Percentiles rank a stretch among this genome's conserved stretches.
Evolutionary conservation across 23 tunicate species (phyloP).

Genomic region (Halocynthia aurantium): DNA sequence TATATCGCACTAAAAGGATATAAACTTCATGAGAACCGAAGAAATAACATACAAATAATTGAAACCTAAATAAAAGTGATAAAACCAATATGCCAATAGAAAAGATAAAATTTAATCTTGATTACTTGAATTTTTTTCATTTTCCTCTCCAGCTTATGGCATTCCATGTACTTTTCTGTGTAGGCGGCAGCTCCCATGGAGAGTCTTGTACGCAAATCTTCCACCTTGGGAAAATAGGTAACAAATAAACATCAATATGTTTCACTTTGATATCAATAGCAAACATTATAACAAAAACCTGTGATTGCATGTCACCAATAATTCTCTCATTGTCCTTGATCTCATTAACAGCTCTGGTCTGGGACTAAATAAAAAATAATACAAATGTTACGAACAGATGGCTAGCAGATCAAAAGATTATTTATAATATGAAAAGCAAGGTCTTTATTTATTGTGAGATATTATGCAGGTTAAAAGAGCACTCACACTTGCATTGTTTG

Average conservation of each 20-base stretch:
- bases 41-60: conserved; percentile 5
- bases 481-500: background rate
- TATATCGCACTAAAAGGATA: too few relatives aligned
- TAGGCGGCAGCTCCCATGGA: conserved; percentile 93
- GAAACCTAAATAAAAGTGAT: background rate
- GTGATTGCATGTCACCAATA: conserved; percentile 25
- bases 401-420: too few relatives aligned
- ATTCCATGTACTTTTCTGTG: conserved; percentile 75
- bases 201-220: conserved; percentile 70
- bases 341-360: background rate
- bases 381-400: too few relatives aligned
- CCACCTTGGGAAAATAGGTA: conserved; percentile 16
- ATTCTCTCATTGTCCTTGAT: conserved; percentile 1
- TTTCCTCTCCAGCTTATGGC: conserved; percentile 82
- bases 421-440: too few relatives aligned
- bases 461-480: background rate
- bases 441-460: too few relatives aligned
- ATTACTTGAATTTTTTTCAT: conserved; percentile 44
- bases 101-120: too few relatives aligned
- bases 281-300: conserved; percentile 1
- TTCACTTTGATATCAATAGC: background rate
- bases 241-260: background rate
- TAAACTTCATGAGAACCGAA: too few relatives aligned
- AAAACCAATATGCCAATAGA: too few relatives aligned
- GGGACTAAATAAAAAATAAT: background rate